A percentile compares a stretch with the other conserved stretches of the same genome.
Conservation (phyloP, 2,113 vertebrate species). For the Lipophrys pholis region DNA sequence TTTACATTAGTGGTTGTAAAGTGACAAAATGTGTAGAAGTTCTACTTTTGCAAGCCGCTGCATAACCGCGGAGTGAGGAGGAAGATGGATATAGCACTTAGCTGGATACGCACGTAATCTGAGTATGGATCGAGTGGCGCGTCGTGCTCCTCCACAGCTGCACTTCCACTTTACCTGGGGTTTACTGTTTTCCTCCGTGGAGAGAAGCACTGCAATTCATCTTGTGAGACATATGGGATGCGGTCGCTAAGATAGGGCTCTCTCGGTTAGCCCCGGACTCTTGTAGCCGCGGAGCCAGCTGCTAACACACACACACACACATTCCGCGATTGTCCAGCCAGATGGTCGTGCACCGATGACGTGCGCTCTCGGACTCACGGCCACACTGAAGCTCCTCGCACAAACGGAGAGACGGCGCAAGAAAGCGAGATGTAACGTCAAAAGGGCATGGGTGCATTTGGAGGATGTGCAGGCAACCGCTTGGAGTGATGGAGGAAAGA, state of each 20-base stretch:
- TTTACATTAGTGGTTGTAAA: no score
- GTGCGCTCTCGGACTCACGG: constrained; percentile 61
- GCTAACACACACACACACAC: constrained; percentile 30
- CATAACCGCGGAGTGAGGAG: no score
- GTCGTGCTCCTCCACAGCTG: constrained; percentile 5
- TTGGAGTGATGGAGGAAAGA: not conserved
- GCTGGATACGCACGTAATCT: not conserved
- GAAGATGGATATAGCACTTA: no score
- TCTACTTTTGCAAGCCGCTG: no score
- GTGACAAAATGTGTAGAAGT: no score
- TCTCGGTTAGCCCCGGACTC: constrained; percentile 39
- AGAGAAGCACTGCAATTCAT: constrained; percentile 37
- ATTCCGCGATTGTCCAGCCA: constrained; percentile 67
- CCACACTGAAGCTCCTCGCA: constrained; percentile 45
- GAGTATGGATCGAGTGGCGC: not conserved
- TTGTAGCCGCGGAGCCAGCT: constrained; percentile 38
- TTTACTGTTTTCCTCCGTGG: constrained; percentile 11
- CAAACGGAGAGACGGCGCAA: no score
- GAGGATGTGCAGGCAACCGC: not conserved
- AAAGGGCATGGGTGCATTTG: not conserved
- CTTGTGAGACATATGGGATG: constrained; percentile 56
- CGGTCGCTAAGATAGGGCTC: constrained; percentile 26
- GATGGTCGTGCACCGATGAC: constrained; percentile 72
- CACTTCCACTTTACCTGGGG: constrained; percentile 13
- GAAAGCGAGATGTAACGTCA: no score